Evolutionary conservation across 2,113 vertebrate genomes (phyloP), one percentile per base, ranked within the genome.

Genomic region (Anguilla japonica): DNA sequence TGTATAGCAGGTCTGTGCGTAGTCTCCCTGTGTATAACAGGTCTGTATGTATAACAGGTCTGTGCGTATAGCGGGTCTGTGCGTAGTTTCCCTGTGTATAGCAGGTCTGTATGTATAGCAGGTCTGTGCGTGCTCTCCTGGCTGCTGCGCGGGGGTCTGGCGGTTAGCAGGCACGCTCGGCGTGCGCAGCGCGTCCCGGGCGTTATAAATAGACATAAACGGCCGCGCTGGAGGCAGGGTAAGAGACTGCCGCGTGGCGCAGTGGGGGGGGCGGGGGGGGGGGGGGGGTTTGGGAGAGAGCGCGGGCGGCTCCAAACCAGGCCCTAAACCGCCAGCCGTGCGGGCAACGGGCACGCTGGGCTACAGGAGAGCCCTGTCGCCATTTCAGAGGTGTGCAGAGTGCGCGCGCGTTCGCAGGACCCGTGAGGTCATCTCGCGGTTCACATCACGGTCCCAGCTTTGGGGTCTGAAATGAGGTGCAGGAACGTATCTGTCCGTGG

Each of bases 91-190:
- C n/a, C n/a, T n/a, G n/a, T n/a, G n/a, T n/a, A n/a, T n/a, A n/a
- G n/a, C n/a, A n/a, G n/a, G n/a, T n/a, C n/a, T n/a, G n/a, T n/a
- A n/a, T n/a, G n/a, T n/a, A n/a, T n/a, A n/a, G n/a, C n/a, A n/a
- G 34, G 34, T 34, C 34, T 34, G 34, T 34, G 0, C 34, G 34
- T 34, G 34, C 34, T 34, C 34, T 34, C 34, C 34, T 34, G 0
- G 82, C 85, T 81, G 71, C 84, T 41, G 67, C 85, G 87, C 57
- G 43, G 84, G 82, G 6, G 71, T 82, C 81, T 41, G 50, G 79
- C 43, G 43, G 20, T 80, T 40, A 41, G 79, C 40, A 41, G n/a
- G 82, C 14, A 41, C 0, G 50, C 15, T 86, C 60, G 53, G 81
- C 53, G 18, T 53, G 29, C 14, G 26, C 81, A 67, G 20, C 3